Percentiles rank a stretch among this genome's conserved stretches.
These are phyloP conservation scores for Ammodytes marinus DNA, from an alignment of 2,113 vertebrate species.

Conservation along the genomic window DNA sequence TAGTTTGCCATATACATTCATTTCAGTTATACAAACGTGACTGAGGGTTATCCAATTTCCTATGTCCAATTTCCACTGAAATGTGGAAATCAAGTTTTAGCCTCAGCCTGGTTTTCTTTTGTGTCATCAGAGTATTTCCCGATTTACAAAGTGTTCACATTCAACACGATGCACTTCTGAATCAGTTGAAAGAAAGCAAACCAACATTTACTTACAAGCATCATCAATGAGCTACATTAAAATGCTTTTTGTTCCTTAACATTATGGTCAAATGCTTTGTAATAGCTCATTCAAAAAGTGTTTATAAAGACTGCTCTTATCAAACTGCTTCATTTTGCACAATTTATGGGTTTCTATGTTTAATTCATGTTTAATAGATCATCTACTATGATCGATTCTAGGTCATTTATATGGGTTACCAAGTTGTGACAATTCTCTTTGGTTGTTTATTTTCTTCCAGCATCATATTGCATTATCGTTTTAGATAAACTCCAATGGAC, in stretches of 20 bases:
- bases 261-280: neutral
- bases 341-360: neutral
- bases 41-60: neutral
- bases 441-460: slow-evolving; percentile 18
- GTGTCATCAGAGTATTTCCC: slow-evolving; percentile 5
- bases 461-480: slow-evolving; percentile 27
- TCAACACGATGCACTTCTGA: slow-evolving; percentile 11
- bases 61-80: slow-evolving; percentile 19
- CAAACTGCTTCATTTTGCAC: neutral
- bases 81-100: slow-evolving; percentile 35
- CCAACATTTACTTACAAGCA: neutral
- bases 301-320: neutral
- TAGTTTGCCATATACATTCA: slow-evolving; percentile 53
- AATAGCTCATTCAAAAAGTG: neutral
- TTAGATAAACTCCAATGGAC: slow-evolving; percentile 28
- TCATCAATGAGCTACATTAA: neutral
- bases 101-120: slow-evolving; percentile 24
- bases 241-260: neutral
- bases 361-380: neutral
- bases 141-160: slow-evolving; percentile 24
- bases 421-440: slow-evolving; percentile 33
- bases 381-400: neutral
- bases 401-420: slow-evolving; percentile 18
- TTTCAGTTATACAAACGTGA: slow-evolving; percentile 30
- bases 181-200: neutral